A percentile compares a stretch with the other conserved stretches of the same genome.
Conservation (phyloP, 53 echinoderm and acorn worm species). For the Astropecten irregularis region DNA sequence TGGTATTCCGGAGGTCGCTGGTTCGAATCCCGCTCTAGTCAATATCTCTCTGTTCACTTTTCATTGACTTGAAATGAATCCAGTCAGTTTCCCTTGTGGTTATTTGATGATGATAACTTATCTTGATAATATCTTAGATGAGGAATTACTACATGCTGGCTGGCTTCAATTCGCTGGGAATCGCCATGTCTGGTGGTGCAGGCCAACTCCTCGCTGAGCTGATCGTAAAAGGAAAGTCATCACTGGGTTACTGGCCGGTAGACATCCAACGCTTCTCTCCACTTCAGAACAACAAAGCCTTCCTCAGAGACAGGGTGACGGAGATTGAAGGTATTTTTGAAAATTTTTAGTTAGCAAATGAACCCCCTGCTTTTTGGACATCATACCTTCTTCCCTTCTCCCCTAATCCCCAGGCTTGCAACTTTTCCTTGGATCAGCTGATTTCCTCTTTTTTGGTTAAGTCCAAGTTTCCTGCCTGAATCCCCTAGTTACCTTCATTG, state of each 20-base stretch:
- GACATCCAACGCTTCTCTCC: conserved; percentile 75
- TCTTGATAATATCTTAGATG: conserved; percentile 45
- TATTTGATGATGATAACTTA: no score
- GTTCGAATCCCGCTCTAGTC: no score
- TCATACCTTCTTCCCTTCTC: no score
- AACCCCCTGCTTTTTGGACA: no score
- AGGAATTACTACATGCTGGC: conserved; percentile 87
- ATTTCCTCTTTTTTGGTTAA: no score
- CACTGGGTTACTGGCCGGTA: conserved; percentile 66
- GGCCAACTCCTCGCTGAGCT: conserved; percentile 88
- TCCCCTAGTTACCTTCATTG: no score
- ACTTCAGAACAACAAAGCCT: conserved; percentile 87
- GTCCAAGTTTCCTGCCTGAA: background rate
- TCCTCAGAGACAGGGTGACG: conserved; percentile 80
- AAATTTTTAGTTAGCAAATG: background rate
- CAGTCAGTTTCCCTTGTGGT: no score
- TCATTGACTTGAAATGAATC: no score
- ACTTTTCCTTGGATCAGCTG: no score
- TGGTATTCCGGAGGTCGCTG: no score
- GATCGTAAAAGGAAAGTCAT: conserved; percentile 73
- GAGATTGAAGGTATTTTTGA: conserved; percentile 92
- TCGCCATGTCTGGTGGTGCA: conserved; percentile 71
- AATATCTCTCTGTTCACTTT: no score
- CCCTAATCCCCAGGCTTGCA: no score
- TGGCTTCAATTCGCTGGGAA: conserved; percentile 74